These are phyloP conservation scores for Tigriopus japonicus DNA, from an alignment of 1,140 invertebrate genomes.

Conservation along the genomic window DNA sequence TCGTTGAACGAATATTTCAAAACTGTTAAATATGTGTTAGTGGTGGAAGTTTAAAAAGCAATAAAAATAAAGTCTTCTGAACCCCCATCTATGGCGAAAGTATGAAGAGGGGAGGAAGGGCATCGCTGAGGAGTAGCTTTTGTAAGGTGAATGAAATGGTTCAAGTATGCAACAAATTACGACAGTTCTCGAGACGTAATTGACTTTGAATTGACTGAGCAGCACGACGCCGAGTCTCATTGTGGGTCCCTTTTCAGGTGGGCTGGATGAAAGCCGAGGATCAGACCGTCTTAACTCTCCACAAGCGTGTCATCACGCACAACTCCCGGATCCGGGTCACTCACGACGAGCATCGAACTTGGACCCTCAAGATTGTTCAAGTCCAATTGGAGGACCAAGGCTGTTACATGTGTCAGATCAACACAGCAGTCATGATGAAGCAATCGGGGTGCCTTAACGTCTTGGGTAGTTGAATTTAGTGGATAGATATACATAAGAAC, in stretches of 20 bases:
- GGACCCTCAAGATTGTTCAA: slow-evolving; percentile 22
- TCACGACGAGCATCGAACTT: slow-evolving; percentile 17
- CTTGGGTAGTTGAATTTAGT: slow-evolving; percentile 37
- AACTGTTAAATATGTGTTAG: too few species aligned
- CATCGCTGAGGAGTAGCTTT: too few species aligned
- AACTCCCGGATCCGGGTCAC: slow-evolving; percentile 18
- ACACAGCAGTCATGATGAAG: slow-evolving; percentile 77
- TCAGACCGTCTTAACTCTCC: slow-evolving; percentile 19
- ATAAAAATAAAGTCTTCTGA: too few species aligned
- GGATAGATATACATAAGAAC: background rate
- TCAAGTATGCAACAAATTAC: too few species aligned
- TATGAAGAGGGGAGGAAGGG: too few species aligned
- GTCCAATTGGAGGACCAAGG: slow-evolving; percentile 56
- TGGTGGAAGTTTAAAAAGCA: too few species aligned
- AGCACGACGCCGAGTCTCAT: too few species aligned
- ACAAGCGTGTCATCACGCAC: slow-evolving; percentile 19
- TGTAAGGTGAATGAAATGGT: too few species aligned
- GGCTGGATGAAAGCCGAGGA: slow-evolving; percentile 20
- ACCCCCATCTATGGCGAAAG: too few species aligned
- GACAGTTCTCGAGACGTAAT: too few species aligned
- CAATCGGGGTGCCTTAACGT: slow-evolving; percentile 70
- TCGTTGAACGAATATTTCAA: too few species aligned
- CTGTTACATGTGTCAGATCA: slow-evolving; percentile 76
- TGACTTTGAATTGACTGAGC: too few species aligned
- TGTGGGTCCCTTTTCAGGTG: slow-evolving; percentile 14